Percentiles rank a stretch among this genome's conserved stretches.
Evolutionary conservation across 1,140 invertebrate species (phyloP).

Genomic region (Heliconius hewitsoni): DNA sequence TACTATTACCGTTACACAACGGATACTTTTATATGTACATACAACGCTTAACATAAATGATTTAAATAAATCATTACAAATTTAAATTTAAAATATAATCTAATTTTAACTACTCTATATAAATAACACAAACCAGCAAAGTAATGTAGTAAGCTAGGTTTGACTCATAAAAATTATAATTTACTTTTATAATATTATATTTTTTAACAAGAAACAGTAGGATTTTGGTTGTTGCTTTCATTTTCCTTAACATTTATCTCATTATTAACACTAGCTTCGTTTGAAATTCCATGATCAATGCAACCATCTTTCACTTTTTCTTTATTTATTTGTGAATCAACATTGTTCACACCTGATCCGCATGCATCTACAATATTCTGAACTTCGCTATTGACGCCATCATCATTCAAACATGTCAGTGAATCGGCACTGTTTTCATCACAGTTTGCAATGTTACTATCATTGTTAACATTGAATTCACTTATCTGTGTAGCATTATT

Average conservation of each 20-base stretch:
- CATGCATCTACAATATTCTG: not conserved
- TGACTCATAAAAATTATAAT: not conserved
- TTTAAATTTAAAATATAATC: not conserved
- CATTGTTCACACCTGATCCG: not conserved
- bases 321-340: conserved; percentile 11
- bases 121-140: not conserved
- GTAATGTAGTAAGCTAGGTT: not conserved
- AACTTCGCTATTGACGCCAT: not conserved
- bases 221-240: not conserved
- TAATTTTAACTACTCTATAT: not conserved
- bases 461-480: not conserved
- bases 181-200: not conserved
- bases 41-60: not conserved
- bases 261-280: not conserved
- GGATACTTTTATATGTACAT: not conserved
- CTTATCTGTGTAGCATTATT: not conserved
- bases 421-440: not conserved
- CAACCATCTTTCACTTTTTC: not conserved
- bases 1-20: not conserved
- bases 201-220: not conserved
- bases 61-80: not conserved
- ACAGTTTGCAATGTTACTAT: not conserved
- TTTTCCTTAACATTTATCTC: not conserved
- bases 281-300: not conserved
- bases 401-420: not conserved